These are phyloP conservation scores for Spatulosminthurus flaviceps DNA, from an alignment of 2,888 invertebrate genomes.

Conservation along the genomic window DNA sequence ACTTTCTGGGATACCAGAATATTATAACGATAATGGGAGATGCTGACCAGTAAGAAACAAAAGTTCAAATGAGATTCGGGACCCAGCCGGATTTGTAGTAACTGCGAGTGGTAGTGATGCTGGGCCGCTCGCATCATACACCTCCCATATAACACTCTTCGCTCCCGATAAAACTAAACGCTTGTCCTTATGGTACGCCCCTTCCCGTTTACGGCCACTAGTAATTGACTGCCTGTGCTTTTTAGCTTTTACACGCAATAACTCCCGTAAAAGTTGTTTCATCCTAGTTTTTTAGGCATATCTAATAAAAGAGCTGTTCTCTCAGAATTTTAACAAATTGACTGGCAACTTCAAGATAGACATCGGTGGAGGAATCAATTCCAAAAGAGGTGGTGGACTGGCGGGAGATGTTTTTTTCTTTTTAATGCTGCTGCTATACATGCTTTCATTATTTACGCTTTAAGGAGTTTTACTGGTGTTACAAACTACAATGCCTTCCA, in stretches of 20 bases:
- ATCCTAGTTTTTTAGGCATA: background rate
- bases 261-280: slow-evolving; percentile 15
- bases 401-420: background rate
- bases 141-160: slow-evolving; percentile 53
- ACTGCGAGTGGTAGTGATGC: slow-evolving; percentile 41
- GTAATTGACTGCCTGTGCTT: slow-evolving; percentile 33
- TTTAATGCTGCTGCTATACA: background rate
- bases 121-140: slow-evolving; percentile 40
- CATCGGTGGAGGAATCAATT: background rate
- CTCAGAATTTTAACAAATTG: slow-evolving; percentile 12
- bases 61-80: slow-evolving; percentile 49
- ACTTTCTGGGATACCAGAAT: too few species aligned
- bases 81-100: slow-evolving; percentile 45
- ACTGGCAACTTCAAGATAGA: background rate
- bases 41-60: slow-evolving; percentile 47
- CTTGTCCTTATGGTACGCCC: slow-evolving; percentile 46
- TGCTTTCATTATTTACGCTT: background rate
- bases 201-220: slow-evolving; percentile 45
- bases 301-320: slow-evolving; percentile 2
- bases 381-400: background rate
- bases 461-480: too few species aligned
- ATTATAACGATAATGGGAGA: slow-evolving; percentile 29
- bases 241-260: slow-evolving; percentile 15
- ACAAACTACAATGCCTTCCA: too few species aligned
- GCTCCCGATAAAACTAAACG: slow-evolving; percentile 50